Evolutionary conservation across 2,797 vertebrate species (phyloP), one percentile per base, ranked within the genome.

Genomic region (Hypotaenidia okinawae): DNA sequence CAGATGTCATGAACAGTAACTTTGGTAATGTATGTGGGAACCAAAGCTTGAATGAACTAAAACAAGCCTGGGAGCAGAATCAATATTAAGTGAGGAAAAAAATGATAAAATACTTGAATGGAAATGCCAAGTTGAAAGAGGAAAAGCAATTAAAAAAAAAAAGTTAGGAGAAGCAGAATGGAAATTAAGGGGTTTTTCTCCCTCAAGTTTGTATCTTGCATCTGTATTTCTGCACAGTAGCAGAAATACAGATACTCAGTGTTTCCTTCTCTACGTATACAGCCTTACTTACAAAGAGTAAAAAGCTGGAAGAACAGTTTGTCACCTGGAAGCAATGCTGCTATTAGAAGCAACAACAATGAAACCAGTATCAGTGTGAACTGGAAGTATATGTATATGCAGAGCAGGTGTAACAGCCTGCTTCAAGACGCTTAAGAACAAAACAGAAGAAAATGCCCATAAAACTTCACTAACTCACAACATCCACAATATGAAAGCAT

Each of bases 11-110:
- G 41, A 30, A 41, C 78, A 54, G 8, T 59, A 24, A 83, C 62
- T 87, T 49, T 47, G 69, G 82, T 33, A 27, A 45, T 17, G 25
- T 21, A 10, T 41, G 43, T 76, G 64, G 51, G 45, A 95, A 83
- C 15, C n/a, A 62, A 87, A 95, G 45, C 43, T 61, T 76, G 78
- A 55, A 67, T 15, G 75, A 84, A 89, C 30, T 2, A 87, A 89
- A 91, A 57, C 49, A 91, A 81, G 33, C 32, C n/a, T 82, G 22
- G n/a, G 37, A 92, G 32, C 89, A 92, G 16, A 94, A 78, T 64
- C 52, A 82, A 6, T 72, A 85, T 58, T 75, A 87, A 75, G 27
- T 27, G 47, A 89, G 21, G 25, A 83, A 87, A 78, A 87, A 19
- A 92, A 64, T 1, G 2, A n/a, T n/a, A n/a, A 83, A 90, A 73